A percentile compares a stretch with the other conserved stretches of the same genome.
Conservation (phyloP, 2,888 invertebrate genomes). For the Unio delphinus region DNA sequence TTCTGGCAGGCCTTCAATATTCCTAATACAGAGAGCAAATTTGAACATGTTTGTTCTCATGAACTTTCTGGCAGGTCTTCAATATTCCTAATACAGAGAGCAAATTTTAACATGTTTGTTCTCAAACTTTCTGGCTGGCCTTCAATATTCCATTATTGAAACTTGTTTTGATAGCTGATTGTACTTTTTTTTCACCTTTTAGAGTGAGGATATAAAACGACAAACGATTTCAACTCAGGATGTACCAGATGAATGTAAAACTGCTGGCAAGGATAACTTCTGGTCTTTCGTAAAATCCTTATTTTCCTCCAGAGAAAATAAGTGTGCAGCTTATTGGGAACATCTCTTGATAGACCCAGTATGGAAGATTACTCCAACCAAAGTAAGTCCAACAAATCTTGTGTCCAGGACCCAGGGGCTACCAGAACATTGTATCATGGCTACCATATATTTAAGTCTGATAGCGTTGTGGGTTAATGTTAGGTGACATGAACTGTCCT, state of each 20-base stretch:
- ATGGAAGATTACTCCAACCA: constrained; percentile 55
- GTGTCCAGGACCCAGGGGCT: no score
- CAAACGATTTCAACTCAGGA: constrained; percentile 38
- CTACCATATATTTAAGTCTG: no score
- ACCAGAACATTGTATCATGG: no score
- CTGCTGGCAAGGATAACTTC: constrained; percentile 14
- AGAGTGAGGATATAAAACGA: constrained; percentile 48
- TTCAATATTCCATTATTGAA: background rate
- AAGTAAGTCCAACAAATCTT: constrained; percentile 27
- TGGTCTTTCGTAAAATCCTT: constrained; percentile 24
- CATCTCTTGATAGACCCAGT: constrained; percentile 53
- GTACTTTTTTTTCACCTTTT: background rate
- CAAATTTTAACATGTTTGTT: background rate
- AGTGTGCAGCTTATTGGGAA: constrained; percentile 53
- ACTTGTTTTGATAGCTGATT: background rate
- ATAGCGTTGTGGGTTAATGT: no score
- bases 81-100: background rate
- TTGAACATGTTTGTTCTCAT: no score
- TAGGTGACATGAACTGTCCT: no score
- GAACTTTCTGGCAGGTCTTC: background rate
- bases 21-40: background rate
- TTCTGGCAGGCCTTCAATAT: no score
- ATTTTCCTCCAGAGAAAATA: constrained; percentile 42
- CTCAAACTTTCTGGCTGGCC: background rate
- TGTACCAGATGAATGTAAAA: constrained; percentile 41